Evolutionary conservation across 2,888 invertebrate genomes (phyloP), one percentile per base, ranked within the genome.

Genomic region (Napeogenes inachia): DNA sequence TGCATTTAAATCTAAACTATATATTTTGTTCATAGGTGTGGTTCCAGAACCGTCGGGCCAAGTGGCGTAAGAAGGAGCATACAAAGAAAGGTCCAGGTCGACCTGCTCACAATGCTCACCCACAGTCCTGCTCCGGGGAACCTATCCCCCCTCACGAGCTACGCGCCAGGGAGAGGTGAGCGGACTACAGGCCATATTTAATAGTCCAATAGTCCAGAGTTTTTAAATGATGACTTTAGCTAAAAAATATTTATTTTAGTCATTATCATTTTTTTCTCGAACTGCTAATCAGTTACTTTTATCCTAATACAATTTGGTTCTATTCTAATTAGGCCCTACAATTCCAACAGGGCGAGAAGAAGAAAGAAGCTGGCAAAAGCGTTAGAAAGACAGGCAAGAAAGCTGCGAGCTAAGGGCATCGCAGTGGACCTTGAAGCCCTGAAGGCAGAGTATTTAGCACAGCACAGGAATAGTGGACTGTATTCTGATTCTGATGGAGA

Each of bases 31-130:
- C 59, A 13, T 93, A 99, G 99, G 99, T 99, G 68, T 99, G 99
- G 99, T 99, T 99, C 91, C 99, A 99, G 92, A 99, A 99, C 91
- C 94, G 99, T 45, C 93, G 99, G 66, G 99, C 99, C 58, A 99
- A 99, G 87, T 99, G 99, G 98, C 93, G 99, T 68, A 99, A 99
- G 92, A 98, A 98, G 89, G 99, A 99, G 87, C 98, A 99, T 91
- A 99, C 99, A 63, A 98, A 98, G 90, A 99, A 99, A 84, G 99
- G 99, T 21, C 99, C 99, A 0, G 99, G 99, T 0, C 94, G 99
- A 85, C 99, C 99, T 54, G 98, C 99, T 5, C 99, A 99, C 91
- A 99, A 99, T 90, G 98, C 98, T 4, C 98, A 99, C 83, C 99
- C 98, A 0, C 98, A 98, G 84, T 97, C 98, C 60, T 99, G 99